Conservation (phyloP, 1,140 invertebrate species). For the silkworm (Bombyx mori) region DNA sequence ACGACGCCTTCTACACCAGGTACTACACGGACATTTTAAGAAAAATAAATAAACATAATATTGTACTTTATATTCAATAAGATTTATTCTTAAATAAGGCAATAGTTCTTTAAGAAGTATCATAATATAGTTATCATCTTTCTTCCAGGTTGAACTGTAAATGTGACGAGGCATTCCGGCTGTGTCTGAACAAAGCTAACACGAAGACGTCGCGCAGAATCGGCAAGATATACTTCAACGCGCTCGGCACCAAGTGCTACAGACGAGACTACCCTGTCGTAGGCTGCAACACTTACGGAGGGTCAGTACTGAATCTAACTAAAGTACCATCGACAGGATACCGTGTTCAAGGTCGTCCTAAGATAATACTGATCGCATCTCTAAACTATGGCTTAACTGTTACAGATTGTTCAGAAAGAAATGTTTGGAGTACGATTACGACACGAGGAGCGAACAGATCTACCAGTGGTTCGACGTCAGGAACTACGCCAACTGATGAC, state of each 20-base stretch:
- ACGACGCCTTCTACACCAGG: constrained; percentile 74
- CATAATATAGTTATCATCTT: too few species aligned
- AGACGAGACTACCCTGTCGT: constrained; percentile 76
- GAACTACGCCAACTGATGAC: neutral
- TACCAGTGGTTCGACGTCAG: constrained; percentile 51
- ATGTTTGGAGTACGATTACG: constrained; percentile 60
- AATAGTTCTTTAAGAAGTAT: too few species aligned
- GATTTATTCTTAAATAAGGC: too few species aligned
- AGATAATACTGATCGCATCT: too few species aligned
- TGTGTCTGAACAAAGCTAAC: constrained; percentile 73
- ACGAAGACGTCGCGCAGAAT: constrained; percentile 70
- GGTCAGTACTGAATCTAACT: constrained; percentile 25
- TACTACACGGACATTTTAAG: constrained; percentile 15
- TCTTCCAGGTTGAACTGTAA: constrained; percentile 73
- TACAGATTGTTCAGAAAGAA: constrained; percentile 53
- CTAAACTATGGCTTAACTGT: constrained; percentile 2
- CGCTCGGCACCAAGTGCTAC: constrained; percentile 78
- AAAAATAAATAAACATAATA: too few species aligned
- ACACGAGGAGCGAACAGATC: constrained; percentile 27
- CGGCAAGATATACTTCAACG: constrained; percentile 78
- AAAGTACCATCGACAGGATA: too few species aligned
- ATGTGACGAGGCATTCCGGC: constrained; percentile 79
- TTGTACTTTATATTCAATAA: too few species aligned
- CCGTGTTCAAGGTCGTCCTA: too few species aligned
- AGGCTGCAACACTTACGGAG: constrained; percentile 64